Conservation (phyloP, 1,140 invertebrate species). For the Drosophila orosa region DNA sequence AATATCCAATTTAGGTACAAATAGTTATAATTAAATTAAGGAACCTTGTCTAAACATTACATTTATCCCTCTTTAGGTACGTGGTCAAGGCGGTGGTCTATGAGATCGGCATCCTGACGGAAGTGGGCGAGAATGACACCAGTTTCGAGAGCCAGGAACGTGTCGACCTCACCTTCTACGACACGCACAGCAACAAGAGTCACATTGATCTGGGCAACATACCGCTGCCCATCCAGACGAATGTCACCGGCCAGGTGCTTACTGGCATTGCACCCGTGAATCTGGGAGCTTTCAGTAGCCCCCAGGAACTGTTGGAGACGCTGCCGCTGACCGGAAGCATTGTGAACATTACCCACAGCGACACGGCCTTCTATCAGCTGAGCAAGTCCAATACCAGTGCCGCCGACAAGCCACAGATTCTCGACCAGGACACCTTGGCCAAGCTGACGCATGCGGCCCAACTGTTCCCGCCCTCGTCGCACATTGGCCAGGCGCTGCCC, state of each 20-base stretch:
- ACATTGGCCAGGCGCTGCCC: constrained; percentile 27
- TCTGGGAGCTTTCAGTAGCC: constrained; percentile 83
- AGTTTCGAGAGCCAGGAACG: constrained; percentile 85
- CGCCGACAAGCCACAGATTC: constrained; percentile 67
- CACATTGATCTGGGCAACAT: constrained; percentile 85
- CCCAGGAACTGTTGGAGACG: constrained; percentile 74
- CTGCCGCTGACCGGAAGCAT: constrained; percentile 82
- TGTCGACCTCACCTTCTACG: constrained; percentile 86
- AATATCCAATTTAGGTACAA: neutral
- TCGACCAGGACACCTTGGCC: constrained; percentile 59
- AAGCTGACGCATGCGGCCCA: constrained; percentile 68
- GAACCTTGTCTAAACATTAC: neutral
- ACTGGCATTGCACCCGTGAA: constrained; percentile 85
- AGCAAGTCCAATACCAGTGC: constrained; percentile 69
- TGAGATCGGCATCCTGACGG: constrained; percentile 86
- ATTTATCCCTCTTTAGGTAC: constrained; percentile 78
- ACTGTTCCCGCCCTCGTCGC: constrained; percentile 57
- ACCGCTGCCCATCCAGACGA: constrained; percentile 85
- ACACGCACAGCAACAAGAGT: constrained; percentile 84
- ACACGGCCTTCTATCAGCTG: constrained; percentile 80
- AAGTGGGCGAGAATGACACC: constrained; percentile 84
- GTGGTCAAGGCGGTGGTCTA: constrained; percentile 86
- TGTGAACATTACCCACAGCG: constrained; percentile 84
- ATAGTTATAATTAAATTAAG: neutral
- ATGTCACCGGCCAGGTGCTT: constrained; percentile 85